Evolutionary conservation across 2,797 vertebrate species (phyloP).

Genomic region (Galago senegalensis): DNA sequence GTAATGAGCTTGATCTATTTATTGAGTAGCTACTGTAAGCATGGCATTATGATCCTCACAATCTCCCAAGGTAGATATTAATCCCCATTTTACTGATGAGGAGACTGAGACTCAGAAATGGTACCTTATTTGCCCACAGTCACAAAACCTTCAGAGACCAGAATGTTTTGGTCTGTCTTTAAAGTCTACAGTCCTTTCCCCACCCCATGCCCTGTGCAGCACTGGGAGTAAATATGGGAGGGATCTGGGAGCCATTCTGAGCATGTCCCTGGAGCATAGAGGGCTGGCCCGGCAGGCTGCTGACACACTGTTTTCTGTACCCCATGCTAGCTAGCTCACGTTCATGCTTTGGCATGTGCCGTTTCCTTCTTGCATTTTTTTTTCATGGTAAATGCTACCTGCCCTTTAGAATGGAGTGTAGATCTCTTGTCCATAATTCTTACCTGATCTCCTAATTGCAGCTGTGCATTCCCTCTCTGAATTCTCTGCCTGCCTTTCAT

Average conservation of each 20-base stretch:
- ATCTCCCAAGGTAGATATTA: not conserved
- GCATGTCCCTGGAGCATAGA: not conserved
- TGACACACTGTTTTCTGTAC: not conserved
- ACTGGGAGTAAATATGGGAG: not conserved
- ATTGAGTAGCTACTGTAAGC: not conserved
- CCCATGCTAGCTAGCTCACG: not conserved
- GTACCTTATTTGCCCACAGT: not conserved
- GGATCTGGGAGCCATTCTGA: not conserved
- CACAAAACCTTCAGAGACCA: not conserved
- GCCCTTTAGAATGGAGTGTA: not conserved
- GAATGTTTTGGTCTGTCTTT: not conserved
- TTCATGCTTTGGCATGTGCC: not conserved
- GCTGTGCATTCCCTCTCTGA: not conserved
- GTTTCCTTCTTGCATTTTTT: not conserved
- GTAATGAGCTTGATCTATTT: not conserved
- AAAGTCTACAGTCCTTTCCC: not conserved
- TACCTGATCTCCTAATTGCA: not conserved
- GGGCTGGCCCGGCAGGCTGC: not conserved
- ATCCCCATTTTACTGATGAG: conserved; percentile 2
- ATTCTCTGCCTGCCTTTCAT: not conserved
- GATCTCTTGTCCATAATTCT: not conserved
- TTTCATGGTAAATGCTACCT: not conserved
- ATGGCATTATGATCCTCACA: not conserved
- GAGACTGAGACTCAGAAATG: not conserved
- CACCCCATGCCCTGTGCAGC: not conserved